phyloP scores from a whole-genome alignment of 2,797 vertebrate genomes.

The Mormyrops boulengeri region DNA sequence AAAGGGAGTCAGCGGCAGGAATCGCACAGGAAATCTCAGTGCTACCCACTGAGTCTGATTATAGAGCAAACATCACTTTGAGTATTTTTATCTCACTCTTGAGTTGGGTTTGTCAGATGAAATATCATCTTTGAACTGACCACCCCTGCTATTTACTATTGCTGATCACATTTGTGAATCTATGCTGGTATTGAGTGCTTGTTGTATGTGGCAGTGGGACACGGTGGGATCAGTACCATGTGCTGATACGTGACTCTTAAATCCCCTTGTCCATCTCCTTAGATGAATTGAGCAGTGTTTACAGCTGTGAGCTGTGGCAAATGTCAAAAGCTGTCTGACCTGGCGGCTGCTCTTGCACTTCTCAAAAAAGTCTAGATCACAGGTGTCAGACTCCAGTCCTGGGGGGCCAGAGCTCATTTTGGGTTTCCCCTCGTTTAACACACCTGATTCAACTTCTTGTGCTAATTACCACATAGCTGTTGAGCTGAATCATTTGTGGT shows the following conservation, averaged over 20 bases:
- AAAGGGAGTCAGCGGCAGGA: too few relatives aligned
- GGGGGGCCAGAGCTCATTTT: too few relatives aligned
- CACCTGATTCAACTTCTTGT: too few relatives aligned
- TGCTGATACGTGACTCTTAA: background rate
- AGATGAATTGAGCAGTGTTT: background rate
- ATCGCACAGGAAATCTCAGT: too few relatives aligned
- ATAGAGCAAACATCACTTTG: background rate
- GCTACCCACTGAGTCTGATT: too few relatives aligned
- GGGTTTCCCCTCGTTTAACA: too few relatives aligned
- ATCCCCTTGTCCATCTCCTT: background rate
- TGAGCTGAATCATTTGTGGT: too few relatives aligned
- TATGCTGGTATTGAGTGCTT: background rate
- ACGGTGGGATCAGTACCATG: background rate
- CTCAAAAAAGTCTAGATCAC: background rate
- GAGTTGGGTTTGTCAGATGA: background rate
- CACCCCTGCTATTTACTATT: background rate
- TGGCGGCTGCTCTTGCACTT: background rate
- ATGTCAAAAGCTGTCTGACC: background rate
- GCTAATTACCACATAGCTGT: too few relatives aligned
- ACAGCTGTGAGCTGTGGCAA: background rate
- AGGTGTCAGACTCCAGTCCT: too few relatives aligned
- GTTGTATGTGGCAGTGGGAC: background rate
- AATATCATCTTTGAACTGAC: background rate
- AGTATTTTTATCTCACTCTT: background rate
- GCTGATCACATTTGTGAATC: background rate